Evolutionary conservation across 2,888 invertebrate genomes (phyloP).

Genomic region (Drosophila bunnanda): DNA sequence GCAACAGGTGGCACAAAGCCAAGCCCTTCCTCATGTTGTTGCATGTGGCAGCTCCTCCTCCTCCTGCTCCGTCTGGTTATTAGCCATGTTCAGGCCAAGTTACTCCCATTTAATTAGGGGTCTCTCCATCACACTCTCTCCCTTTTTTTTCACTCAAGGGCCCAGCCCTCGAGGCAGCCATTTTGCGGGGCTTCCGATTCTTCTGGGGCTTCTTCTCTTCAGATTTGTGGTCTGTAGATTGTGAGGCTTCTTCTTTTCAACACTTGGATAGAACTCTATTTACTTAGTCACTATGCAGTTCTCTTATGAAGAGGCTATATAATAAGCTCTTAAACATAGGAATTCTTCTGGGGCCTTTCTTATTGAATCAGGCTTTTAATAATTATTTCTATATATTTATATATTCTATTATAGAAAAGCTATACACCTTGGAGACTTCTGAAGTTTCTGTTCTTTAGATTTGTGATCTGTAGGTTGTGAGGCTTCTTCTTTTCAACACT

Average conservation of each 20-base stretch:
- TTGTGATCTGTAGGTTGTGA: not conserved
- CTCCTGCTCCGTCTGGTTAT: slow-evolving; percentile 54
- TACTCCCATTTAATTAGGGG: slow-evolving; percentile 75
- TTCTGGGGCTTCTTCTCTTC: not conserved
- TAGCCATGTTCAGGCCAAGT: slow-evolving; percentile 69
- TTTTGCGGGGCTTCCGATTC: slow-evolving; percentile 40
- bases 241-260: not conserved
- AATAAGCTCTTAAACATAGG: not conserved
- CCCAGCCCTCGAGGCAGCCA: slow-evolving; percentile 50
- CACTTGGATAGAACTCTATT: not conserved
- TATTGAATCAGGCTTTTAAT: not conserved
- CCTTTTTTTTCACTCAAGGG: slow-evolving; percentile 5
- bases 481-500: not conserved
- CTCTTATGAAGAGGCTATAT: not conserved
- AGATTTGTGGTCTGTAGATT: not conserved
- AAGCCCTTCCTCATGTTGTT: slow-evolving; percentile 47
- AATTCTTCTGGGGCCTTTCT: not conserved
- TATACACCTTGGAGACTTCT: too few relatives aligned
- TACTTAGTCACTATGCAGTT: not conserved
- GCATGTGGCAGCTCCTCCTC: slow-evolving; percentile 18
- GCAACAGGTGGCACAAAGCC: slow-evolving; percentile 60
- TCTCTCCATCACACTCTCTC: slow-evolving; percentile 47
- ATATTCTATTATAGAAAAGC: too few relatives aligned
- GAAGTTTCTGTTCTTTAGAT: not conserved
- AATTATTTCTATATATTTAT: too few relatives aligned